Evolutionary conservation across 2,113 vertebrate species (phyloP), one percentile per base, ranked within the genome.

Genomic region (Neodontobutis hainanensis): DNA sequence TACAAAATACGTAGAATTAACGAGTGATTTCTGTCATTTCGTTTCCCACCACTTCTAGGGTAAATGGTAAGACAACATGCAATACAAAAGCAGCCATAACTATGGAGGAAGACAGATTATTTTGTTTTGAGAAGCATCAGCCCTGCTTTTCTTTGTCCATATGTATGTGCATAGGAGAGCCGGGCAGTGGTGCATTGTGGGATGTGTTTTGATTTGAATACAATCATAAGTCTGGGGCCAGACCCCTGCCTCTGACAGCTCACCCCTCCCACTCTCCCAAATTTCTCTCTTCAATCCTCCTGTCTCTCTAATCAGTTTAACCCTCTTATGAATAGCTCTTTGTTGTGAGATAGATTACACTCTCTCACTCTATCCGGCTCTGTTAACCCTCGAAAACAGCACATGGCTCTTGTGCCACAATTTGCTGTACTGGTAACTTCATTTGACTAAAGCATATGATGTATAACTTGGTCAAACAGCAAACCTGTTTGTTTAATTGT

Each of bases 171-270:
- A 87, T 80, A 85, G 83, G 73, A 64, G 82, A 87, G 86, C 73
- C 40, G 40, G 70, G 82, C 71, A 83, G 87, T 69, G 81, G 77
- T 91, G 91, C 91, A 94, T 91, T 91, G 80, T 92, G 92, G 92
- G 92, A 90, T 85, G 77, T 92, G 92, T 93, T 93, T 93, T 90
- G 88, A 93, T 92, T 93, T 93, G 91, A 93, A 93, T 91, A 91
- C 87, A 93, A 92, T 91, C 91, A 91, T 85, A 92, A 86, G 82
- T 92, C 89, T 85, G 61, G 85, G 65, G 49, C 77, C 45, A 47
- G 63, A 70, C 82, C 76, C 80, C 78, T 68, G 70, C 77, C 63
- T 82, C 80, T 77, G 78, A 84, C 71, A 86, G 78, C 73, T 73
- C 79, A 56, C 82, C 87, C 85, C 72, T 70, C 81, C 80, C 55